Base-by-base conservation (phyloP, 1,140 invertebrate species). In the Leptinotarsa lineolata region DNA sequence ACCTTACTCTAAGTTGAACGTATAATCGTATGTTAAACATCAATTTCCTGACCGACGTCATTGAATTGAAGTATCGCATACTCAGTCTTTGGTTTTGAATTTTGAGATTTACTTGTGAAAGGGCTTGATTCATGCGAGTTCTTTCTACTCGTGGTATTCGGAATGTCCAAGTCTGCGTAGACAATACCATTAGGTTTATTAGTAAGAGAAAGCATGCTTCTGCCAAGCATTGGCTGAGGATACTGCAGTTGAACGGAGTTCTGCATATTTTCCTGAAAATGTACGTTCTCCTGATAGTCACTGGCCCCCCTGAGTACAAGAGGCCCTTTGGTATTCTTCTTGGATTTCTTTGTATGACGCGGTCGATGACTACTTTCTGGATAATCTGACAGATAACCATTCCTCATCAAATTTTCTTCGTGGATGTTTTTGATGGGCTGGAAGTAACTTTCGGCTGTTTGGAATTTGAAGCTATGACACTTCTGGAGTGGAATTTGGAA, bases 21-120 rank as follows among this genome's bases (percentile, higher is more conserved):
- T 66, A 74, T 72, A 75, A 74, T 63, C 68, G 54, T 72, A 68
- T 85, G 81, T 87, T 87, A 94, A 80, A 94, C 92, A 84, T 93
- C 92, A 80, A 94, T 93, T 84, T 91, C 90, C 81, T 90, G 88
- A 79, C 90, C 90, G 74, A 91, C 87, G 82, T 93, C 92, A 82
- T 92, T 91, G 85, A 93, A 94, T 85, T 92, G 92, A 74, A 93
- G 88, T 78, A 92, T 91, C 60, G 91, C 89, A 81, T 93, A 92
- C 83, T 93, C 91, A 80, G 90, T 91, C 83, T 86, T 86, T 72
- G 77, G 74, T 79, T 84, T 83, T 30, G 76, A 72, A 72, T 83
- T 83, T 75, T 78, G 79, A 44, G 65, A 74, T 54, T 77, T 75
- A 59, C 68, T 77, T 60, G 75, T 75, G 18, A 70, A 74, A 11